Conservation (phyloP, 1,140 invertebrate genomes). For the Spodoptera litura region DNA sequence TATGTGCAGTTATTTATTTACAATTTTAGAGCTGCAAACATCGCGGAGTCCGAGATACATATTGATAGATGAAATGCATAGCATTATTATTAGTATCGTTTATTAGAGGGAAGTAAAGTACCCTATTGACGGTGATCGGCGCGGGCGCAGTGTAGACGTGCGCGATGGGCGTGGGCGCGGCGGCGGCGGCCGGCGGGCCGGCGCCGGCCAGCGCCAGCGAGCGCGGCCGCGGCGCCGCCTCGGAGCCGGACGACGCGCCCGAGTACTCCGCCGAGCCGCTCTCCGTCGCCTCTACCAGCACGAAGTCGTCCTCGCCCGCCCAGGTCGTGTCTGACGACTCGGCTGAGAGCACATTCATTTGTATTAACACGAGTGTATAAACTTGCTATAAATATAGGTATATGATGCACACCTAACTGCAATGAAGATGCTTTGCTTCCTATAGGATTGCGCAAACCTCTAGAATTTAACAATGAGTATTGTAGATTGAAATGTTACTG, state of each 20-base stretch:
- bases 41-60: too few relatives aligned
- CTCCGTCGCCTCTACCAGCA: constrained; percentile 90
- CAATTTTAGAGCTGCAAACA: too few relatives aligned
- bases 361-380: constrained; percentile 90
- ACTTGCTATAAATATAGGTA: too few relatives aligned
- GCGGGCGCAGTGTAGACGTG: not conserved
- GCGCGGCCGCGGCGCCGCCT: constrained; percentile 80
- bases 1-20: too few relatives aligned
- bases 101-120: not conserved
- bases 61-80: too few relatives aligned
- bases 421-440: too few relatives aligned
- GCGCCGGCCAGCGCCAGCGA: constrained; percentile 66
- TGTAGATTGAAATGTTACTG: too few relatives aligned
- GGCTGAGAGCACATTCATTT: constrained; percentile 81
- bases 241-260: constrained; percentile 70
- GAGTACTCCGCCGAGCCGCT: constrained; percentile 74
- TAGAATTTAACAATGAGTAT: too few relatives aligned
- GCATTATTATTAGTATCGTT: not conserved
- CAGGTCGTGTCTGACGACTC: constrained; percentile 78
- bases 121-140: constrained; percentile 5
- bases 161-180: constrained; percentile 30
- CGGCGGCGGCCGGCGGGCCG: constrained; percentile 48
- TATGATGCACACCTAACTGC: too few relatives aligned
- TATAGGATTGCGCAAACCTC: too few relatives aligned
- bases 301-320: constrained; percentile 94